phyloP scores from a whole-genome alignment of 2,113 vertebrate genomes.

The Hemibagrus wyckioides region DNA sequence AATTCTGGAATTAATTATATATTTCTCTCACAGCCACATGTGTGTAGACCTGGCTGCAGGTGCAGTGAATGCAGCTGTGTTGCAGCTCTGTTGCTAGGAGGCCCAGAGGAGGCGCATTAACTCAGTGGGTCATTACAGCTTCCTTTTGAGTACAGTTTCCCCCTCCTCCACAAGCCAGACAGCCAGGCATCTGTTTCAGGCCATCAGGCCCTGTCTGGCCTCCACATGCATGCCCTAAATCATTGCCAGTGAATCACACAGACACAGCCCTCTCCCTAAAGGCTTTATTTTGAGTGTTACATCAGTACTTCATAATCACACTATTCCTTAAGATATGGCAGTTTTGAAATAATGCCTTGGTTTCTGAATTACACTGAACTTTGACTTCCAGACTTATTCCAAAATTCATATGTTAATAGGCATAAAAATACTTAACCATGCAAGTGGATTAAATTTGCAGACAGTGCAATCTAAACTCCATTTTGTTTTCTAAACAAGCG shows the following conservation, averaged over 20 bases:
- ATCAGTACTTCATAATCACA: slow-evolving; percentile 29
- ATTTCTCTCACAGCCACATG: background rate
- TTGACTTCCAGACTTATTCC: background rate
- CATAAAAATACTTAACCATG: background rate
- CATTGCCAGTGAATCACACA: slow-evolving; percentile 59
- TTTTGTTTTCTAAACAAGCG: background rate
- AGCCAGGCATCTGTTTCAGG: slow-evolving; percentile 74
- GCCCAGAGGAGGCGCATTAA: slow-evolving; percentile 61
- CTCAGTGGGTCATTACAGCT: slow-evolving; percentile 58
- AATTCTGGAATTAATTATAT: background rate
- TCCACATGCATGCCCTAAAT: slow-evolving; percentile 68
- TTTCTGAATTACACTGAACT: background rate
- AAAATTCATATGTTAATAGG: background rate
- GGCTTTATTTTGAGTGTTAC: slow-evolving; percentile 53
- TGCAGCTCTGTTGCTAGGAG: slow-evolving; percentile 65
- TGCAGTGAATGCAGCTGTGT: slow-evolving; percentile 54
- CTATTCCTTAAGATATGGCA: slow-evolving; percentile 5
- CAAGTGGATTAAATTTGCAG: background rate
- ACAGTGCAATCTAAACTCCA: background rate
- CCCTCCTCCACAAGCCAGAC: slow-evolving; percentile 59
- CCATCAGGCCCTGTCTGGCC: slow-evolving; percentile 70
- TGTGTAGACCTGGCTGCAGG: slow-evolving; percentile 47
- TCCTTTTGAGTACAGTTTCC: slow-evolving; percentile 45
- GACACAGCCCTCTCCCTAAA: slow-evolving; percentile 34
- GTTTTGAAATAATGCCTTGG: background rate